These are phyloP conservation scores for Drosophila diplacantha DNA, from an alignment of 2,888 invertebrate genomes.

Conservation along the genomic window DNA sequence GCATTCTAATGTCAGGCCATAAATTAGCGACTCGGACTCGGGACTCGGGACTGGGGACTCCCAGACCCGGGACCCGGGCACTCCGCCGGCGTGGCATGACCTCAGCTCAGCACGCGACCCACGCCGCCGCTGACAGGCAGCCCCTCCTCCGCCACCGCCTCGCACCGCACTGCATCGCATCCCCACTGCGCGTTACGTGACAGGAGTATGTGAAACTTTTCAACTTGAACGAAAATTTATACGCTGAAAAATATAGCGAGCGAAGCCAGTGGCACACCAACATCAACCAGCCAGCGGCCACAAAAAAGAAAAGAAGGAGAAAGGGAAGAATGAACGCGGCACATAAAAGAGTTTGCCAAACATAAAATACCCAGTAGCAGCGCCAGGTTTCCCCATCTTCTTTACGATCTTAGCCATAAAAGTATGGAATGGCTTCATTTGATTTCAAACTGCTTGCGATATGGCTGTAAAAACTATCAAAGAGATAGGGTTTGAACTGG, in stretches of 20 bases:
- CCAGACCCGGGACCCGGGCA: background rate
- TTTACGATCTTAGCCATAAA: constrained; percentile 20
- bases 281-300: constrained; percentile 11
- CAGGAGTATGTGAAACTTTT: constrained; percentile 69
- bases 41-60: constrained; percentile 16
- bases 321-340: background rate
- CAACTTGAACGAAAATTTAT: constrained; percentile 68
- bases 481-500: background rate
- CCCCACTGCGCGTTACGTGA: constrained; percentile 55
- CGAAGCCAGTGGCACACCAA: constrained; percentile 27
- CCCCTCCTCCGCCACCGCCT: background rate
- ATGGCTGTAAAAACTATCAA: constrained; percentile 10
- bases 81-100: constrained; percentile 24
- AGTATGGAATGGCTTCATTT: constrained; percentile 23
- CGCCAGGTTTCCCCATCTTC: constrained; percentile 2
- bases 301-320: background rate
- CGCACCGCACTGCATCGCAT: background rate
- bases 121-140: constrained; percentile 34
- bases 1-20: constrained; percentile 69
- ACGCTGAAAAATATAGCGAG: constrained; percentile 53
- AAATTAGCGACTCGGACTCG: constrained; percentile 57
- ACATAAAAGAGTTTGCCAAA: constrained; percentile 24
- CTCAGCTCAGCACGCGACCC: constrained; percentile 33
- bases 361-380: constrained; percentile 29
- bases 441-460: constrained; percentile 13